Evolutionary conservation across 2,797 vertebrate species (phyloP).

Genomic region (Vireo griseus): DNA sequence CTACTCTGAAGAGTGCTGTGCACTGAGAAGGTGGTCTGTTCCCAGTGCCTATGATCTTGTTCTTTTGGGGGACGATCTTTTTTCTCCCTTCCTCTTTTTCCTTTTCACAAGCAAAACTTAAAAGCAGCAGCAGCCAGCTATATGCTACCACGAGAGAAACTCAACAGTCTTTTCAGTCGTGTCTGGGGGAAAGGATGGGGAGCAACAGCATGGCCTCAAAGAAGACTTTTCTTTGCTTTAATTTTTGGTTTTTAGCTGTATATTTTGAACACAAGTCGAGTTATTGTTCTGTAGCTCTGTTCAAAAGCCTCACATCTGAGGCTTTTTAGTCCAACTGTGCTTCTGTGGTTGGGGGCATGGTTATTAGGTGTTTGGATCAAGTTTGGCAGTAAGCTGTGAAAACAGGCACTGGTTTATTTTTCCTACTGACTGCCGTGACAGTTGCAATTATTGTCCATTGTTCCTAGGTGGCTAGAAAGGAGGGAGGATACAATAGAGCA

Average conservation of each 20-base stretch:
- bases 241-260: slow-evolving; percentile 74
- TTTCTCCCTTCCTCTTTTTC: slow-evolving; percentile 24
- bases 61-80: slow-evolving; percentile 59
- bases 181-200: slow-evolving; percentile 43
- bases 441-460: slow-evolving; percentile 93
- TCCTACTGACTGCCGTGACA: slow-evolving; percentile 83
- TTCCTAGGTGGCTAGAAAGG: slow-evolving; percentile 77
- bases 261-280: slow-evolving; percentile 82
- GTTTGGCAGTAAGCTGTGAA: slow-evolving; percentile 84
- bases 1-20: not conserved
- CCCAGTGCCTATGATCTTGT: slow-evolving; percentile 44
- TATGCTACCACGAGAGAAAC: slow-evolving; percentile 56
- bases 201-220: slow-evolving; percentile 63
- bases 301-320: slow-evolving; percentile 74
- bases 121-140: slow-evolving; percentile 58
- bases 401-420: slow-evolving; percentile 84
- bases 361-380: slow-evolving; percentile 72
- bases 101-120: slow-evolving; percentile 67
- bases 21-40: not conserved
- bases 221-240: slow-evolving; percentile 79
- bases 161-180: slow-evolving; percentile 62
- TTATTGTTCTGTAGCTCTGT: slow-evolving; percentile 83
- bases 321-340: slow-evolving; percentile 51
- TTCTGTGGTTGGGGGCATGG: slow-evolving; percentile 55
- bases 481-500: slow-evolving; percentile 65